Conservation (phyloP, 2,113 vertebrate species). For the Tupaia chinensis region DNA sequence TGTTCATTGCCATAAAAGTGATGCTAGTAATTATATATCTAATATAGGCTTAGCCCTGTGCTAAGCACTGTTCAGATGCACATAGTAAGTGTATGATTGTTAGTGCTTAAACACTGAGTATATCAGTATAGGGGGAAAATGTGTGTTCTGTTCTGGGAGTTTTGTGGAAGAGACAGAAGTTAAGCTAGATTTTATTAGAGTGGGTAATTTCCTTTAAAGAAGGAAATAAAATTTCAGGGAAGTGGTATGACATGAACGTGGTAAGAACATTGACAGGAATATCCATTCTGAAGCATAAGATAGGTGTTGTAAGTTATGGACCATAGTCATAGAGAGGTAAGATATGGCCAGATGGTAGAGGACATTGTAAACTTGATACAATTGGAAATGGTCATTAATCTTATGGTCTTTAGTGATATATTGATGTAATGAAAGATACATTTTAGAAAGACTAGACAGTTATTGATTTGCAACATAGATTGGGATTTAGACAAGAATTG, state of each 20-base stretch:
- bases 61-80: conserved; percentile 1
- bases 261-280: background rate
- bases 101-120: conserved; percentile 26
- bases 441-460: conserved; percentile 27
- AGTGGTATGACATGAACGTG: background rate
- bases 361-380: background rate
- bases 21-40: background rate
- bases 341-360: background rate
- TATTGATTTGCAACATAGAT: background rate
- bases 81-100: background rate
- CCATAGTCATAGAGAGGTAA: background rate
- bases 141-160: background rate
- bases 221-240: background rate
- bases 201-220: background rate
- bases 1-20: conserved; percentile 1
- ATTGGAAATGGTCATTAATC: background rate
- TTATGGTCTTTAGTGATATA: background rate
- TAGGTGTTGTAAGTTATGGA: background rate
- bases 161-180: conserved; percentile 2
- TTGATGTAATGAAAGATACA: background rate
- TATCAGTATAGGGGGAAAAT: background rate
- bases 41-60: background rate
- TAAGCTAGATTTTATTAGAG: conserved; percentile 5
- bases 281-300: background rate
- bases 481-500: conserved; percentile 45